Evolutionary conservation across 2,113 vertebrate genomes (phyloP).

Genomic region (Rhodinocichla rosea): DNA sequence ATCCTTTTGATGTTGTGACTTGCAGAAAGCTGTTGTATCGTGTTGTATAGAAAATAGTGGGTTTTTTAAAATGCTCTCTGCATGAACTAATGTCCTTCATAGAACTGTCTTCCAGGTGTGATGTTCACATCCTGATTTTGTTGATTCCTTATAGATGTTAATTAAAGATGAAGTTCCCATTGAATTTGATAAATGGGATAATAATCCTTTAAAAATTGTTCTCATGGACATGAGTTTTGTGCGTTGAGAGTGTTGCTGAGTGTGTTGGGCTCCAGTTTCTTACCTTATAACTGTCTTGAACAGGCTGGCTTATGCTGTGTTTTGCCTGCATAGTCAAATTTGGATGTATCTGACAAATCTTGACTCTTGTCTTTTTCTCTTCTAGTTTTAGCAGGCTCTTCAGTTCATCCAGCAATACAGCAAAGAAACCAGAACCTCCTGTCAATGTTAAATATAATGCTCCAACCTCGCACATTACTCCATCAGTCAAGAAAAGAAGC

Average conservation of each 20-base stretch:
- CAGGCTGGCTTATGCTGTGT: not conserved
- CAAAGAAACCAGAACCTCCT: constrained; percentile 91
- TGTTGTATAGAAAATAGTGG: not conserved
- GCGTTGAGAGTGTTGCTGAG: not conserved
- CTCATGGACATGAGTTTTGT: not conserved
- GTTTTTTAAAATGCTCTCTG: not conserved
- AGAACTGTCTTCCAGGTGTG: not conserved
- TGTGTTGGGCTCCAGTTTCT: not conserved
- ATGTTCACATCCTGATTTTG: not conserved
- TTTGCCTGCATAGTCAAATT: not conserved
- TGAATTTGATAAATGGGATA: not conserved
- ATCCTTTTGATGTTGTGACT: not conserved
- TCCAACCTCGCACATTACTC: constrained; percentile 92
- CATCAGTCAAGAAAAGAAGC: constrained; percentile 95
- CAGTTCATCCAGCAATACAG: constrained; percentile 87
- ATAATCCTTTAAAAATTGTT: not conserved
- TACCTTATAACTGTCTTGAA: not conserved
- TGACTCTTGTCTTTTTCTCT: not conserved
- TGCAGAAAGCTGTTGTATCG: not conserved
- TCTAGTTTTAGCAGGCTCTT: constrained; percentile 97
- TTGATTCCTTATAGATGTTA: not conserved
- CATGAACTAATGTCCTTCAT: not conserved
- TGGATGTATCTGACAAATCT: not conserved
- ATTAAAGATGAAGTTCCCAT: not conserved
- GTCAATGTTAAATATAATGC: constrained; percentile 98